Base-by-base conservation (phyloP, 30 jellyfish, hydroid and myxozoan species). In the Nemopilema nomurai region DNA sequence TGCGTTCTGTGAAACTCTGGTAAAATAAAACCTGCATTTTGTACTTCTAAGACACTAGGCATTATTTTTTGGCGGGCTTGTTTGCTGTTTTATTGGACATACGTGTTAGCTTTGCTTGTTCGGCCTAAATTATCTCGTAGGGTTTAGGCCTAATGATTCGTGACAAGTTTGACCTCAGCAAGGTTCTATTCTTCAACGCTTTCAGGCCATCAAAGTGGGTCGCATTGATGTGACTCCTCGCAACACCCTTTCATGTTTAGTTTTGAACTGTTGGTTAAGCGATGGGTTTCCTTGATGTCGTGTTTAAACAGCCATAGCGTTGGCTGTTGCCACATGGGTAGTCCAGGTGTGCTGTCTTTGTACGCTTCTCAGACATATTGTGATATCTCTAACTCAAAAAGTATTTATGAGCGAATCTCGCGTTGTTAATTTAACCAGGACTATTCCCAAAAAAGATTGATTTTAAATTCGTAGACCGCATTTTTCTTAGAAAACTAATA, bases 321-420 rank as follows among this genome's bases (percentile, higher is more conserved):
- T 41, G 32, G 49, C 49, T 49, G 49, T 30, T 41, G 84, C 84
- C 84, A 74, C 84, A 74, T 74, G 84, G 70, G 32, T 30, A 26
- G 26, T 74, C 84, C 84, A 74, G 84, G 84, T 74, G 84, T 74
- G 70, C 50, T 32, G 33, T 67, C 76, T 18, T 67, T 30, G 29
- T 67, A 17, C 49, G 17, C 19, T 1, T 67, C 30, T 65, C 57
- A 16, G 22, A 67, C 51, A 23, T 67, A 67, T 28, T 28, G 33
- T 30, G 76, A 23, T 27, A 27, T 67, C 33, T 67, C 23, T 67
- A 30, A 22, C 49, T 17, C 23, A 28, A 67, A 23, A 23, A 3
- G 76, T 63, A 23, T 67, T 41, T 41, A 3, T 41, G 13, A 13
- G 6, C 13, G 13, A 13, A 41, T 3, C 57, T 41, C 13, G 6